Percentiles rank a stretch among this genome's conserved stretches.
Conservation (phyloP, 2,888 invertebrate species). For the Oligia latruncula region DNA sequence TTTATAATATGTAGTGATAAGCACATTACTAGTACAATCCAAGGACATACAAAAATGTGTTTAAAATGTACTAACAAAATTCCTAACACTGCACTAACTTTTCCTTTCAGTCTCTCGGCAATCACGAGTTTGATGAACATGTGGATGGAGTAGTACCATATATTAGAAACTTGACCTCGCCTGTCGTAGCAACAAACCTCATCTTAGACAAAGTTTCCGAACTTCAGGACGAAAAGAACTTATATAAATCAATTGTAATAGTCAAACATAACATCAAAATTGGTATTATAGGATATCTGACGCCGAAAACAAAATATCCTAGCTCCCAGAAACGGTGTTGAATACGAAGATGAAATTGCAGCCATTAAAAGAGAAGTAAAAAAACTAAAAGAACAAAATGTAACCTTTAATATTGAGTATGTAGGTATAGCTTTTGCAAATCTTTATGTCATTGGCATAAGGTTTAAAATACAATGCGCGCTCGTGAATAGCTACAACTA, state of each 20-base stretch:
- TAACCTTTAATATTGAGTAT: slow-evolving; percentile 74
- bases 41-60: background rate
- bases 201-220: slow-evolving; percentile 91
- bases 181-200: slow-evolving; percentile 95
- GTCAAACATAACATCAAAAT: slow-evolving; percentile 89
- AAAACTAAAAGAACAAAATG: slow-evolving; percentile 90
- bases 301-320: slow-evolving; percentile 93
- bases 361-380: slow-evolving; percentile 92
- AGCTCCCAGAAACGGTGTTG: slow-evolving; percentile 88
- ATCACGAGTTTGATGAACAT: slow-evolving; percentile 97
- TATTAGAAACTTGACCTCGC: slow-evolving; percentile 92
- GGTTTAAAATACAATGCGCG: too few relatives aligned
- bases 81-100: slow-evolving; percentile 61
- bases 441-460: too few relatives aligned
- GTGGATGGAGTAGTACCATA: slow-evolving; percentile 93
- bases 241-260: slow-evolving; percentile 92
- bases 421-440: too few relatives aligned
- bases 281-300: slow-evolving; percentile 90
- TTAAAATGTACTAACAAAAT: slow-evolving; percentile 28
- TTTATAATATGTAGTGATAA: background rate
- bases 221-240: slow-evolving; percentile 86
- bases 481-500: too few relatives aligned
- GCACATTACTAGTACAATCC: background rate
- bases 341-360: slow-evolving; percentile 92
- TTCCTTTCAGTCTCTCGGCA: slow-evolving; percentile 94